A percentile compares a stretch with the other conserved stretches of the same genome.
phyloP scores from a whole-genome alignment of 2,113 vertebrate species.

The Falcunculus frontatus region DNA sequence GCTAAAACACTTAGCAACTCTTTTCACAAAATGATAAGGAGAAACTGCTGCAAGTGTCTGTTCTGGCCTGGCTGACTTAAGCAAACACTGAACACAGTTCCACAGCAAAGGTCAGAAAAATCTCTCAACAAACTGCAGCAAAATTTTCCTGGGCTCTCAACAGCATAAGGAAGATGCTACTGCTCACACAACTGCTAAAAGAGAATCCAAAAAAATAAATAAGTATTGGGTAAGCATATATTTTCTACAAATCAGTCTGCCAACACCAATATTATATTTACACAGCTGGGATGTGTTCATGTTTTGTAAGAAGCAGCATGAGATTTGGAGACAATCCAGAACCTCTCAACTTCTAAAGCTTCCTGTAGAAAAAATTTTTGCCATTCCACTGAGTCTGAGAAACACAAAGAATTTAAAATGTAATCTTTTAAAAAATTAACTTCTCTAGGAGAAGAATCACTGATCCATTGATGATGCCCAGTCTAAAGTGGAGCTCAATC shows the following conservation, averaged over 20 bases:
- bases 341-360: conserved; percentile 39
- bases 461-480: neutral
- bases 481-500: neutral
- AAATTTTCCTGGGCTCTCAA: neutral
- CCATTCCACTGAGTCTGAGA: conserved; percentile 37
- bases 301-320: conserved; percentile 36
- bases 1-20: neutral
- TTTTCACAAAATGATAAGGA: neutral
- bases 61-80: neutral
- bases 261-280: conserved; percentile 36
- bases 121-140: neutral
- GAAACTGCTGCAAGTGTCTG: neutral
- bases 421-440: neutral
- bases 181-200: neutral
- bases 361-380: conserved; percentile 30
- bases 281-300: conserved; percentile 42
- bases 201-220: neutral
- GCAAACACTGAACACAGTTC: neutral
- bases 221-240: neutral
- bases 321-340: conserved; percentile 44
- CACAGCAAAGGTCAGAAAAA: neutral
- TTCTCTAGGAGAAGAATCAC: neutral
- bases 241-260: conserved; percentile 17
- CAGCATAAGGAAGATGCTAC: neutral
- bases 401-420: neutral